Base-by-base conservation (phyloP, 1,140 invertebrate species). In the Melipona quadrifasciata region DNA sequence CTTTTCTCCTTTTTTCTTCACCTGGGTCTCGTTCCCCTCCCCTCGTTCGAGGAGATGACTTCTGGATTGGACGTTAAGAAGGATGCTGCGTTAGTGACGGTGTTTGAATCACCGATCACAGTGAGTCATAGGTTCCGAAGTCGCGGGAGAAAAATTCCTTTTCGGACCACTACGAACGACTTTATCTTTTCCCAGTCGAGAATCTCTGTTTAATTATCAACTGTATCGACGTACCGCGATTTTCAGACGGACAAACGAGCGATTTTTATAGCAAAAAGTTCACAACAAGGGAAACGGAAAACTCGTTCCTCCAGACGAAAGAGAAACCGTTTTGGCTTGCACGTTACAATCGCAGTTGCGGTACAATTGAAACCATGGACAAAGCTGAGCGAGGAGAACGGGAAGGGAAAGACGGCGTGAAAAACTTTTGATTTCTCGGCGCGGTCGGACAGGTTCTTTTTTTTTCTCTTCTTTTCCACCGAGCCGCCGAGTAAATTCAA, bases 341-440 rank as follows among this genome's bases (percentile, higher is more conserved):
- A 57, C 51, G 65, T 4, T 34, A 65, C 11, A 8, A 65, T 53
- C 12, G 27, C n/a, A 67, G 34, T 12, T 24, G 51, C 77, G 67
- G 12, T 16, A 64, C 64, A 79, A 80, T 72, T 71, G 78, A n/a
- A 72, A 47, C 70, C 39, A 24, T 16, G 70, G 16, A 51, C 70
- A 72, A 72, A 51, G 68, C 12, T 34, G 34, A 0, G 14, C 58
- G 24, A 71, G 68, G 14, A 70, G 67, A 34, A 47, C 39, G n/a
- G 39, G 6, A 47, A 24, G 21, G 14, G 31, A 55, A 31, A 5
- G 31, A 14, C 10, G 47, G 24, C 6, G 21, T 6, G 19, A 53
- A 47, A 34, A 70, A 72, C 68, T 72, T 24, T 19, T 72, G 79
- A 80, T 80, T 80, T 39, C 24, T 55, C 64, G 64, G 70, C 47